Base-by-base conservation (phyloP, 2,113 vertebrate genomes). In the Pangasianodon hypophthalmus region DNA sequence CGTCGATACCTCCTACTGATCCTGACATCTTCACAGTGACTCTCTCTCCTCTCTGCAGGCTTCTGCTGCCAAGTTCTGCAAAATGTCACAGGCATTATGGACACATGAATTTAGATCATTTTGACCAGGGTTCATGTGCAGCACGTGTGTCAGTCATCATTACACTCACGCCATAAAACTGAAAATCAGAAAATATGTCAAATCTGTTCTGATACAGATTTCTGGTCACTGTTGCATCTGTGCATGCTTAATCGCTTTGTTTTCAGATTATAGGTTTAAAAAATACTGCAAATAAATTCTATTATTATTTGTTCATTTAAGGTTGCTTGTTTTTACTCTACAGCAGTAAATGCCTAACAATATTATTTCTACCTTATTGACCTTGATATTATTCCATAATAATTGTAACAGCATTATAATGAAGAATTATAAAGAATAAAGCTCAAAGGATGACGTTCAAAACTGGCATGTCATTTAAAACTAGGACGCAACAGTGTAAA, bases 11-110 rank as follows among this genome's bases (percentile, higher is more conserved):
- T 60, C 19, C 2, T 41, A 13, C n/a, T 62, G 56, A 41, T 44
- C 82, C 82, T 41, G 82, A 14, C 56, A 14, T 54, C 50, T 29
- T 81, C 29, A 19, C 46, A 44, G 48, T 19, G 79, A 82, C 54
- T 10, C 9, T 11, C 54, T 84, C 54, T 6, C 10, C 19, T 41
- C 18, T 82, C 79, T 81, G 16, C n/a, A 82, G 16, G 2, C 18
- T 82, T 82, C n/a, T 83, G 52, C 52, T 84, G 56, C 82, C 54
- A 37, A 60, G 37, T 44, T 60, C 21, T 29, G 21, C 56, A 44
- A 60, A 84, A 84, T 84, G 56, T 62, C 82, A 14, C 37, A 60
- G 81, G 52, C 37, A 26, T 60, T 84, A 84, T 26, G 24, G 56
- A 44, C 24, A 84, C 56, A 44, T 60, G 82, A 44, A 62, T 44